Conservation (phyloP, 2,113 vertebrate genomes). For the Tachycineta bicolor region DNA sequence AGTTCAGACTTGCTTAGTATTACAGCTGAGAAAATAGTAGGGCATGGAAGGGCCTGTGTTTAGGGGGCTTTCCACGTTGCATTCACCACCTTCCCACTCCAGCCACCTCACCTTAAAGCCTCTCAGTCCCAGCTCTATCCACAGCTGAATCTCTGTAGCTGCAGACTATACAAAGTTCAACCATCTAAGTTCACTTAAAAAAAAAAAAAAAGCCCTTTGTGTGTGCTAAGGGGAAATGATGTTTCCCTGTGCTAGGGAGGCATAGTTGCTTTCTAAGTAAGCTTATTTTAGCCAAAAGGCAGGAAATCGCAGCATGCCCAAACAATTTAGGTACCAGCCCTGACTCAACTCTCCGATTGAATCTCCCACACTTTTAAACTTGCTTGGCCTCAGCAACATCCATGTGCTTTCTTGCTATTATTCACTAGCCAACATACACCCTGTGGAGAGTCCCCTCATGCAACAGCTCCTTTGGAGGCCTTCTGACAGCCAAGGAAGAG, state of each 20-base stretch:
- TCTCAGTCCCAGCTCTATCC: background rate
- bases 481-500: background rate
- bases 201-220: background rate
- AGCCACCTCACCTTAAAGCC: background rate
- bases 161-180: background rate
- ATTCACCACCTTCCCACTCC: background rate
- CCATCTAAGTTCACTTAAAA: background rate
- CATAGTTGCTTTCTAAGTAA: constrained; percentile 1
- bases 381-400: background rate
- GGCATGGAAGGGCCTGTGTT: background rate
- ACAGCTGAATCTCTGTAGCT: background rate
- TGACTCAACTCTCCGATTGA: background rate
- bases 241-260: background rate
- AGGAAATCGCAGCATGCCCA: constrained; percentile 4
- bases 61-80: background rate
- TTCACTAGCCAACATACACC: background rate
- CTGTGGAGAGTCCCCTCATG: background rate
- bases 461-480: background rate
- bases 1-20: background rate
- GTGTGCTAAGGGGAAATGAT: background rate
- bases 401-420: background rate
- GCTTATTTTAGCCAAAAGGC: constrained; percentile 18
- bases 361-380: background rate
- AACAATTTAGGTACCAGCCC: background rate
- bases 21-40: background rate